A percentile compares a stretch with the other conserved stretches of the same genome.
Conservation (phyloP, 1,140 invertebrate genomes). For the Euwallacea fornicatus region DNA sequence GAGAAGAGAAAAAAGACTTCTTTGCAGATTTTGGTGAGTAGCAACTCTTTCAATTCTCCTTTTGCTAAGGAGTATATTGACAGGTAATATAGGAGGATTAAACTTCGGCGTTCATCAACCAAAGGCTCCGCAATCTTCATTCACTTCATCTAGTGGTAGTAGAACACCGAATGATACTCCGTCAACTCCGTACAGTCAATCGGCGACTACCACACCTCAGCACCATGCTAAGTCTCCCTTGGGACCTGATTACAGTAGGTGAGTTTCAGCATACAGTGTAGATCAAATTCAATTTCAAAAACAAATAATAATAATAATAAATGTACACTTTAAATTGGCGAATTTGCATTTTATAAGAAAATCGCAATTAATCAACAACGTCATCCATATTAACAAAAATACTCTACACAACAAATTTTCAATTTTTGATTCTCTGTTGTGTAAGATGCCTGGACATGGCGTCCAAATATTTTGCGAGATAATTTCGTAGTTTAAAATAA, state of each 20-base stretch:
- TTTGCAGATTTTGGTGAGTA: conserved; percentile 58
- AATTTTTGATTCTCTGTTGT: no score
- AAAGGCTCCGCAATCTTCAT: conserved; percentile 11
- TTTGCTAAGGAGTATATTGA: conserved; percentile 13
- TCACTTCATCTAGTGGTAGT: conserved; percentile 31
- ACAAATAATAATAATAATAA: neutral
- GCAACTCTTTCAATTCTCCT: conserved; percentile 6
- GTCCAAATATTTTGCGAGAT: no score
- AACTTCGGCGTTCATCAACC: conserved; percentile 26
- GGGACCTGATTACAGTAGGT: conserved; percentile 39
- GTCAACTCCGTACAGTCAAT: conserved; percentile 52
- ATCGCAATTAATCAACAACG: no score
- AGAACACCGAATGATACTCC: conserved; percentile 46
- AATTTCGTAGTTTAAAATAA: no score
- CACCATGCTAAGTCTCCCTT: conserved; percentile 53
- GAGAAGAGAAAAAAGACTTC: conserved; percentile 52
- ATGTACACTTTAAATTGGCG: no score
- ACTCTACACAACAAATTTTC: neutral
- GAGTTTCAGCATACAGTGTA: neutral
- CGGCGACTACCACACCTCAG: conserved; percentile 51
- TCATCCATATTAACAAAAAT: neutral
- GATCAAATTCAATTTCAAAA: neutral
- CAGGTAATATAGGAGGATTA: conserved; percentile 39
- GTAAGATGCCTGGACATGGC: no score
- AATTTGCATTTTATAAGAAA: no score